Base-by-base conservation (phyloP, 2,113 vertebrate species). In the Mirza zaza region DNA sequence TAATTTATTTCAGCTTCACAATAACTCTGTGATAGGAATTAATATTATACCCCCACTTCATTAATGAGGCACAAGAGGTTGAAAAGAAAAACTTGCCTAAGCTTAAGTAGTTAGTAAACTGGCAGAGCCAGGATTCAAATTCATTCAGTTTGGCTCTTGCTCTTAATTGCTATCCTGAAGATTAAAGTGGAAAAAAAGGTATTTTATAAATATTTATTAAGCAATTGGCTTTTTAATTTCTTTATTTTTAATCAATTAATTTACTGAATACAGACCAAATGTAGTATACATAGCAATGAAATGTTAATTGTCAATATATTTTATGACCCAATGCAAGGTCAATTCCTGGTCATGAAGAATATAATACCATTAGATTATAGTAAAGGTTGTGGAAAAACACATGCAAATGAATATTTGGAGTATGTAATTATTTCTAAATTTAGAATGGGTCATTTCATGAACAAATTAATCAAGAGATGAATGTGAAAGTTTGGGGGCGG, bases 381-480 rank as follows among this genome's bases (percentile, higher is more conserved):
- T 80, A 86, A 32, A 6, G 21, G n/a, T 23, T 59, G 34, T 23
- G 68, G 50, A 71, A 94, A 32, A 85, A 93, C 17, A 59, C 50
- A 67, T 21, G 27, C 63, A 63, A 79, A 59, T 57, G 29, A 63
- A 85, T 75, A 34, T 52, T 8, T 82, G 20, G 25, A 71, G 57
- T 65, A 85, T 0, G 3, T 70, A 91, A 75, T 71, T 77, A 36
- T 71, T 96, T 95, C 21, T 87, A 90, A 95, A 73, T 84, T 73
- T 34, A 48, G n/a, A 96, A 50, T 79, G 55, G 11, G 50, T 91
- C 21, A 36, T 65, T 95, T 92, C 13, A n/a, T 90, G 52, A 81
- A 71, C 13, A 84, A 83, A 95, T 84, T 42, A 83, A 79, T 76
- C 15, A 75, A 87, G 68, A 90, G 76, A 81, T 70, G 6, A 80